Evolutionary conservation across 2,797 vertebrate genomes (phyloP).

Genomic region (Acanthurus tractus): DNA sequence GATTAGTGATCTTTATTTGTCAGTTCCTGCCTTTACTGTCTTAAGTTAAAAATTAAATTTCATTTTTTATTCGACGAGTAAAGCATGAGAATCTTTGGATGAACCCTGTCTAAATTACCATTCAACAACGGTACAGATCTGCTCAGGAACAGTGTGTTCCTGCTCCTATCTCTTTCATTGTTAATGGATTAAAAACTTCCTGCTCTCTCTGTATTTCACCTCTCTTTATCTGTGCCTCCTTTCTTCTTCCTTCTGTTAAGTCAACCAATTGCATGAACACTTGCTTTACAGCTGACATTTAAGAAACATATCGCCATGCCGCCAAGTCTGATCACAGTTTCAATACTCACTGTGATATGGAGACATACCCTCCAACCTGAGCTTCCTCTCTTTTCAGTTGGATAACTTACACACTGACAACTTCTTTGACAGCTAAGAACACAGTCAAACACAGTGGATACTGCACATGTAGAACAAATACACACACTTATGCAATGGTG

Average conservation of each 20-base stretch:
- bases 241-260: slow-evolving; percentile 9
- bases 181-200: slow-evolving; percentile 14
- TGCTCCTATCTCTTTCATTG: background rate
- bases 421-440: slow-evolving; percentile 27
- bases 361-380: background rate
- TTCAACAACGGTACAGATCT: slow-evolving; percentile 4
- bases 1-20: background rate
- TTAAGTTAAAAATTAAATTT: background rate
- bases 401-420: slow-evolving; percentile 55
- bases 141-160: background rate
- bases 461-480: background rate
- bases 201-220: background rate
- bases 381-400: background rate
- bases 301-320: slow-evolving; percentile 34
- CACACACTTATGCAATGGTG: background rate
- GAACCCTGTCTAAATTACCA: background rate
- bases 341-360: slow-evolving; percentile 17
- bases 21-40: background rate
- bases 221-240: background rate
- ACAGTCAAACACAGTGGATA: background rate
- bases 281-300: slow-evolving; percentile 54
- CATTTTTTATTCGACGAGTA: background rate
- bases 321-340: slow-evolving; percentile 39
- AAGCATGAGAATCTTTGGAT: background rate
- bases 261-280: slow-evolving; percentile 16